phyloP scores from a whole-genome alignment of 2,113 vertebrate genomes.

The Protobothrops mucrosquamatus region DNA sequence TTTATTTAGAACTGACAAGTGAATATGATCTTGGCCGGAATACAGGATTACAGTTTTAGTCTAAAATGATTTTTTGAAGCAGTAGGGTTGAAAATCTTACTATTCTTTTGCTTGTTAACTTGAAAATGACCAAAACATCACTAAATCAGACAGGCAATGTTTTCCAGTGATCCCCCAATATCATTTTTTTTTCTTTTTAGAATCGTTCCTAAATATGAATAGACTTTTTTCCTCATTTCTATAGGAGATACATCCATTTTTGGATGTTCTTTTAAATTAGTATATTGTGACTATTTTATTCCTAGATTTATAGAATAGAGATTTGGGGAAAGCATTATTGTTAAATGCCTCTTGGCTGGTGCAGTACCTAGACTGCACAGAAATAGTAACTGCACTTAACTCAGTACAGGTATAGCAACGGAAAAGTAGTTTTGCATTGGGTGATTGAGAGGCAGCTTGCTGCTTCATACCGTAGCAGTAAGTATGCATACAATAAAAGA shows the following conservation, averaged over 20 bases:
- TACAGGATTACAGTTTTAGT: neutral
- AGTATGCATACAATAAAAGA: neutral
- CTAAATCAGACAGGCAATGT: slow-evolving; percentile 23
- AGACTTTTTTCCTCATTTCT: slow-evolving; percentile 38
- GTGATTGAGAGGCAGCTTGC: slow-evolving; percentile 19
- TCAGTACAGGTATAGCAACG: slow-evolving; percentile 17
- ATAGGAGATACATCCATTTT: slow-evolving; percentile 43
- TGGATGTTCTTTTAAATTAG: slow-evolving; percentile 39
- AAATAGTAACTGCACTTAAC: slow-evolving; percentile 23
- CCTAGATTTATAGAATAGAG: slow-evolving; percentile 38
- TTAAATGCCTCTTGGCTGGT: slow-evolving; percentile 39
- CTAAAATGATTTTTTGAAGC: slow-evolving; percentile 30
- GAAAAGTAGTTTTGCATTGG: slow-evolving; percentile 29
- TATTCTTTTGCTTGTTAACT: slow-evolving; percentile 17
- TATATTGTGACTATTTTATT: slow-evolving; percentile 46
- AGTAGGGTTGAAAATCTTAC: slow-evolving; percentile 1
- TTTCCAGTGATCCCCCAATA: slow-evolving; percentile 45
- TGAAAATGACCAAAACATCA: slow-evolving; percentile 46
- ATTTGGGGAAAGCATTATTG: slow-evolving; percentile 41
- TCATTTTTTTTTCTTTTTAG: slow-evolving; percentile 48
- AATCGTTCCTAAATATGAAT: slow-evolving; percentile 68
- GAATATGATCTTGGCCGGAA: neutral
- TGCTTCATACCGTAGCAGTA: slow-evolving; percentile 44
- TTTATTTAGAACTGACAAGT: neutral
- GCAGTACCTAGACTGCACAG: slow-evolving; percentile 32